Conservation (phyloP, 2,888 invertebrate genomes). For the Glyphotaelius pellucidus region DNA sequence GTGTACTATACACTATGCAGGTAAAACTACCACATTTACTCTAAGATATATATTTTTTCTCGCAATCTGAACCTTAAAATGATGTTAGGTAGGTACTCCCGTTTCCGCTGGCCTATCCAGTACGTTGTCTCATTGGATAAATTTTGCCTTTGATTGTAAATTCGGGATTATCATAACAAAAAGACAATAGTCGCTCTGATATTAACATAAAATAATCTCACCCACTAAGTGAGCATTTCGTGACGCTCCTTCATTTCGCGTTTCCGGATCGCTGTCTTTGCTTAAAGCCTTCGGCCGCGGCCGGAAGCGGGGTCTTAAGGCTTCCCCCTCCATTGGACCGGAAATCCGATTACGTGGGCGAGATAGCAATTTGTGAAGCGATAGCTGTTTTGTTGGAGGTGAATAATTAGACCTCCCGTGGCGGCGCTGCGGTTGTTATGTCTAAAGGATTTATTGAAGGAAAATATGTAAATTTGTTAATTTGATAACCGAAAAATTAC, state of each 20-base stretch:
- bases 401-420: constrained; percentile 60
- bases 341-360: constrained; percentile 65
- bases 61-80: not conserved
- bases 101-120: not conserved
- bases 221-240: constrained; percentile 33
- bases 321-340: constrained; percentile 60
- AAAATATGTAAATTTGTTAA: constrained; percentile 7
- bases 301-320: constrained; percentile 51
- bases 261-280: constrained; percentile 51
- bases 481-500: constrained; percentile 2
- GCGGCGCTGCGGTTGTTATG: constrained; percentile 29
- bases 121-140: not conserved
- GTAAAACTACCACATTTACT: not conserved
- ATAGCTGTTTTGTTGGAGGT: constrained; percentile 58
- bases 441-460: constrained; percentile 36
- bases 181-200: constrained; percentile 9
- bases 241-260: constrained; percentile 51
- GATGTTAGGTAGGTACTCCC: not conserved
- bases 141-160: constrained; percentile 15
- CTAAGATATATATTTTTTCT: not conserved
- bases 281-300: constrained; percentile 49
- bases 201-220: constrained; percentile 28
- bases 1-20: too few relatives aligned
- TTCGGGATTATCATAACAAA: constrained; percentile 10
- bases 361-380: constrained; percentile 63